phyloP scores from a whole-genome alignment of 2,797 vertebrate species.

The Lithobates pipiens region DNA sequence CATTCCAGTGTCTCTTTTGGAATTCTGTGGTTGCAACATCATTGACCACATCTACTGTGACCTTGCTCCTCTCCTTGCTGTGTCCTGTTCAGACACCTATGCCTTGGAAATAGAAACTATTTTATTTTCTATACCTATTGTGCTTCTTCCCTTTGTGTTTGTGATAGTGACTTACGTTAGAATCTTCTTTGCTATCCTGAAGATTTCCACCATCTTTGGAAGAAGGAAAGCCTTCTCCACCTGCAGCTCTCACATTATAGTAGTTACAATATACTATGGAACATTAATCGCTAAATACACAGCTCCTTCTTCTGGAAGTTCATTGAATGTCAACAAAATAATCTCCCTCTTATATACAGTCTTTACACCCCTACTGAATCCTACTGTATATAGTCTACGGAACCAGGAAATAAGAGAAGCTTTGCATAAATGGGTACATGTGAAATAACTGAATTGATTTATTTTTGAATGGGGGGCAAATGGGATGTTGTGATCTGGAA shows the following conservation, averaged over 20 bases:
- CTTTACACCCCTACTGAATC: slow-evolving; percentile 2
- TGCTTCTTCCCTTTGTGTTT: background rate
- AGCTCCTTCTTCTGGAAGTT: background rate
- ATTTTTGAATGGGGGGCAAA: too few relatives aligned
- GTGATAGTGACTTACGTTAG: background rate
- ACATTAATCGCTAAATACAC: background rate
- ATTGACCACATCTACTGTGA: slow-evolving; percentile 68
- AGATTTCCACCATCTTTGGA: background rate
- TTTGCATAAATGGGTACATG: background rate
- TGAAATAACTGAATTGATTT: too few relatives aligned
- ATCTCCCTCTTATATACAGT: background rate
- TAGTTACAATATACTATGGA: slow-evolving; percentile 5
- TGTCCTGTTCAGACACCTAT: slow-evolving; percentile 27
- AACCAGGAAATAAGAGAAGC: background rate
- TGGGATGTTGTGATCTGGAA: too few relatives aligned
- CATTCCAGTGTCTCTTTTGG: slow-evolving; percentile 64
- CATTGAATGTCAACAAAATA: background rate
- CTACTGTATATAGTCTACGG: background rate
- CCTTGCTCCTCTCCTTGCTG: slow-evolving; percentile 59
- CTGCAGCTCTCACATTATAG: background rate
- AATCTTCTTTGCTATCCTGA: background rate
- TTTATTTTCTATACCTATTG: background rate
- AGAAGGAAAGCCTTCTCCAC: slow-evolving; percentile 16
- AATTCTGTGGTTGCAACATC: slow-evolving; percentile 67
- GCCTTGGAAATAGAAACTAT: accelerated